Conservation (phyloP, 2,113 vertebrate genomes). For the Salvator merianae region DNA sequence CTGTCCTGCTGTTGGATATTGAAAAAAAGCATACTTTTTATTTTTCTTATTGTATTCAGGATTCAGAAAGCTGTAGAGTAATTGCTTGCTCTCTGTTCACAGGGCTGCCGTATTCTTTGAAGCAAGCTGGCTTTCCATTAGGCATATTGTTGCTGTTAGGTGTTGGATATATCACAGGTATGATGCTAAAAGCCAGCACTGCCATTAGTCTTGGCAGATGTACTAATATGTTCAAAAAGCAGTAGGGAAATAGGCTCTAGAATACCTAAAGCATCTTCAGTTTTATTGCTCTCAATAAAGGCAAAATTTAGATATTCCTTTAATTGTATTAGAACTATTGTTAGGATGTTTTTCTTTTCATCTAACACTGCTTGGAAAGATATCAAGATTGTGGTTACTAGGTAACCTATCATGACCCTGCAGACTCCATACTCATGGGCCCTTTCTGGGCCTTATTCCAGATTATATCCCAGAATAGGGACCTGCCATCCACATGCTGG, state of each 20-base stretch:
- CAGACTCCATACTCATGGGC: too few species aligned
- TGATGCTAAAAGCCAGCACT: slow-evolving; percentile 11
- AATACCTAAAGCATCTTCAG: neutral
- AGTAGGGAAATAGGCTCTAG: slow-evolving; percentile 29
- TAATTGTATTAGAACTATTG: too few species aligned
- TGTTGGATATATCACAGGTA: slow-evolving; percentile 90
- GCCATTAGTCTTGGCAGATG: neutral
- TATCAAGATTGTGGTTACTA: too few species aligned
- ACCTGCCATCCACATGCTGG: too few species aligned
- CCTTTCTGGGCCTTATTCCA: too few species aligned
- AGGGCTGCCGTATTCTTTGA: slow-evolving; percentile 94
- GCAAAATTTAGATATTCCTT: too few species aligned
- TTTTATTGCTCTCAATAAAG: neutral
- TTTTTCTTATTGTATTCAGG: neutral
- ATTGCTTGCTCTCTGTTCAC: slow-evolving; percentile 45
- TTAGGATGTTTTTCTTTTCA: too few species aligned
- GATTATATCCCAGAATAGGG: too few species aligned
- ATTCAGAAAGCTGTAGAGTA: neutral
- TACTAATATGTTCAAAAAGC: slow-evolving; percentile 5
- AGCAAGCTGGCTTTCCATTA: slow-evolving; percentile 90
- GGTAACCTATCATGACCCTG: too few species aligned
- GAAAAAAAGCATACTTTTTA: neutral
- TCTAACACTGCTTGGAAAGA: too few species aligned
- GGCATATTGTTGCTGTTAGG: slow-evolving; percentile 86
- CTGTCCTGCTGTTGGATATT: neutral